Percentiles rank a stretch among this genome's conserved stretches.
phyloP scores from a whole-genome alignment of 2,888 invertebrate species.

The Ophion ventricosus region DNA sequence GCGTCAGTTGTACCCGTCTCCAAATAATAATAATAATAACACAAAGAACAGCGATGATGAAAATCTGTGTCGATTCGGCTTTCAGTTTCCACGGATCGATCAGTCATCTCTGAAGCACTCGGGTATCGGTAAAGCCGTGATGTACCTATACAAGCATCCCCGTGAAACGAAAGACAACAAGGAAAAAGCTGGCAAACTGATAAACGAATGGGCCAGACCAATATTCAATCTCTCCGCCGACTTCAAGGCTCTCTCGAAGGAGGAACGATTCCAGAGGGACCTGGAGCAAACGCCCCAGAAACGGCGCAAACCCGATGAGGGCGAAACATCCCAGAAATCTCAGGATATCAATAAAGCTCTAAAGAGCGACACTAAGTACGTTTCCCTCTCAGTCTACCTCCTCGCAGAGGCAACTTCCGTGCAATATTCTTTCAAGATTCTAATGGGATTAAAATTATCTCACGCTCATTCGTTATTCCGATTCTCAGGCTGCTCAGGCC shows the following conservation, averaged over 20 bases:
- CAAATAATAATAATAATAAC: no score
- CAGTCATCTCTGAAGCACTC: constrained; percentile 96
- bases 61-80: constrained; percentile 58
- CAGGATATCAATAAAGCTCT: constrained; percentile 88
- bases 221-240: constrained; percentile 98
- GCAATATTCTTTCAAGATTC: background rate
- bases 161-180: constrained; percentile 97
- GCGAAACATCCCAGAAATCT: constrained; percentile 82
- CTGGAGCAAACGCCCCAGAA: constrained; percentile 91
- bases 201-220: constrained; percentile 98
- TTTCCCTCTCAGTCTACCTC: background rate
- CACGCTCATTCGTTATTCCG: background rate
- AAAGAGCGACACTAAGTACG: constrained; percentile 86
- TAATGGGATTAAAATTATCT: background rate
- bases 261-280: constrained; percentile 97
- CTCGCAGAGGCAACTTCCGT: background rate
- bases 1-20: no score
- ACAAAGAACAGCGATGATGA: background rate
- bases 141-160: constrained; percentile 99
- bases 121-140: constrained; percentile 99
- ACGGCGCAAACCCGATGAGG: constrained; percentile 84
- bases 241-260: constrained; percentile 95
- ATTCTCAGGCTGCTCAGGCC: constrained; percentile 89
- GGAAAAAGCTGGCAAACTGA: constrained; percentile 94
- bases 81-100: constrained; percentile 94